phyloP scores from a whole-genome alignment of 2,113 vertebrate genomes.

The Oostethus manadensis region DNA sequence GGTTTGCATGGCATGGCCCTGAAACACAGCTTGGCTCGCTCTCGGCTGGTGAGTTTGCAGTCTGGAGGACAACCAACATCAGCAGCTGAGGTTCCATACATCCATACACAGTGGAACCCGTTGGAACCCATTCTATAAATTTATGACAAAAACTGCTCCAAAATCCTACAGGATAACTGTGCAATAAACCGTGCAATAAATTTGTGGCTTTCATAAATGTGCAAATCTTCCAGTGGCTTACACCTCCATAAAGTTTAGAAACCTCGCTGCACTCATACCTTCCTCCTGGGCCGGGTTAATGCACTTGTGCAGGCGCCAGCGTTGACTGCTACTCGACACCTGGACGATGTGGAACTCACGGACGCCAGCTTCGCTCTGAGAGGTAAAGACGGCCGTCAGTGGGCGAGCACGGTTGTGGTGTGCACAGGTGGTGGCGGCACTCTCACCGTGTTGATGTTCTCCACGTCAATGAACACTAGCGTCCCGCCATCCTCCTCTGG shows the following conservation, averaged over 20 bases:
- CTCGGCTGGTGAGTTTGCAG: slow-evolving; percentile 85
- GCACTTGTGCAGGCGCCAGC: slow-evolving; percentile 88
- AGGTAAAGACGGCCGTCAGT: not conserved
- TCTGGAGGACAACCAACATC: slow-evolving; percentile 63
- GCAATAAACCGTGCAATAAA: too few relatives aligned
- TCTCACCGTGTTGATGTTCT: slow-evolving; percentile 92
- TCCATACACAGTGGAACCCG: too few relatives aligned
- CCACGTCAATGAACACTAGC: slow-evolving; percentile 91
- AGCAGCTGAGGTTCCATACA: not conserved
- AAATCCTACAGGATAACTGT: too few relatives aligned
- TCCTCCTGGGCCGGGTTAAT: slow-evolving; percentile 86
- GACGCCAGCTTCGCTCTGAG: slow-evolving; percentile 87
- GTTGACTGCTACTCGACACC: slow-evolving; percentile 89
- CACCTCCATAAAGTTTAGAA: not conserved
- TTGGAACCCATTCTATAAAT: too few relatives aligned
- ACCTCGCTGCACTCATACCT: slow-evolving; percentile 67
- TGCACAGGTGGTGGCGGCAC: not conserved
- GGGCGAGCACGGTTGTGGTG: too few relatives aligned
- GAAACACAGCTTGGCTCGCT: slow-evolving; percentile 90
- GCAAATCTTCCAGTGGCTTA: too few relatives aligned
- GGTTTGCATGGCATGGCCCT: slow-evolving; percentile 82
- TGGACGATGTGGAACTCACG: slow-evolving; percentile 94
- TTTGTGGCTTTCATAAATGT: too few relatives aligned
- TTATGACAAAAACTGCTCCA: too few relatives aligned
- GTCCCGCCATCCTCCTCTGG: slow-evolving; percentile 74